phyloP scores from a whole-genome alignment of 2,888 invertebrate genomes.

The Tenthredo notha region DNA sequence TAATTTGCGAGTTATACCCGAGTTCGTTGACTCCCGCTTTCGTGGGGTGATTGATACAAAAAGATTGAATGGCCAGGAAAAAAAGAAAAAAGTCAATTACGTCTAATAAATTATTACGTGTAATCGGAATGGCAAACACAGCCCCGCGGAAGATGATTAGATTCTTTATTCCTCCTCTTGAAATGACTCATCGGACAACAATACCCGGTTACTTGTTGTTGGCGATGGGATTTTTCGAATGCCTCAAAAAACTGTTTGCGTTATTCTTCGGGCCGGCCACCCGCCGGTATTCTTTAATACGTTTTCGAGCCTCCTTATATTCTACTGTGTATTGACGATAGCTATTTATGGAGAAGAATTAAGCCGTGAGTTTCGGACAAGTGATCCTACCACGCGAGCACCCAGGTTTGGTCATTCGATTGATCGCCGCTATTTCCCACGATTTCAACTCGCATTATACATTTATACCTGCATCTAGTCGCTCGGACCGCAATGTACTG shows the following conservation, averaged over 20 bases:
- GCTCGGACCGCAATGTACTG: neutral
- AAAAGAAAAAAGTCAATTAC: neutral
- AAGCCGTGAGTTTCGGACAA: neutral
- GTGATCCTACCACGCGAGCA: constrained; percentile 3
- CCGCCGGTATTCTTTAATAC: constrained; percentile 14
- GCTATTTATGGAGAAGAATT: neutral
- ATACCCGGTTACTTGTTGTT: neutral
- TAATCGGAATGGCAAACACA: neutral
- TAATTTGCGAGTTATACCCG: constrained; percentile 28
- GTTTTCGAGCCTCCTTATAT: neutral
- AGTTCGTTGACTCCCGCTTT: constrained; percentile 44
- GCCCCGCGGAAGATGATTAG: neutral
- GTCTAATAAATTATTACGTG: neutral
- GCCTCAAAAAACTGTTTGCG: neutral
- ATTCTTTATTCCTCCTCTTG: neutral
- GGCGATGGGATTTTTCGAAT: neutral
- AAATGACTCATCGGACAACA: neutral
- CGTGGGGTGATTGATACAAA: constrained; percentile 10
- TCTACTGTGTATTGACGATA: neutral
- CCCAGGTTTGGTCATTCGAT: neutral
- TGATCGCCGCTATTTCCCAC: constrained; percentile 27
- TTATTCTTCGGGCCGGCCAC: neutral
- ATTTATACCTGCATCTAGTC: neutral
- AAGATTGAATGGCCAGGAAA: neutral
- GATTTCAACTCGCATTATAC: neutral